phyloP scores from a whole-genome alignment of 2,113 vertebrate species.

The Axis porcinus region DNA sequence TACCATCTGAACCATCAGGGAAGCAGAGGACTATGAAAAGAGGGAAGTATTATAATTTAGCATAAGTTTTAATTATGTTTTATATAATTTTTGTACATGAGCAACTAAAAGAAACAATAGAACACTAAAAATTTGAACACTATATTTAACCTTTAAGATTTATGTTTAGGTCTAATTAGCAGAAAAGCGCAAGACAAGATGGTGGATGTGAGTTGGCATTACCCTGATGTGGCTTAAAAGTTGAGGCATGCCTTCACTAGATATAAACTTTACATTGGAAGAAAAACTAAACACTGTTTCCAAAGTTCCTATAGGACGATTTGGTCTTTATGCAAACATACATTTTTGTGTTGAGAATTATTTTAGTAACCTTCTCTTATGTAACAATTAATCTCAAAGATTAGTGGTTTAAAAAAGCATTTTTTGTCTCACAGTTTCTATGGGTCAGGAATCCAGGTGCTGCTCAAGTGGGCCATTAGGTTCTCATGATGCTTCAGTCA shows the following conservation, averaged over 20 bases:
- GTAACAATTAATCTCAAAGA: not conserved
- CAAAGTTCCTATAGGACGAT: not conserved
- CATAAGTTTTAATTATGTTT: not conserved
- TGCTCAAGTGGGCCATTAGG: not conserved
- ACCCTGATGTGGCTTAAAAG: not conserved
- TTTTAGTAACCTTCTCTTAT: not conserved
- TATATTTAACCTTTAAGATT: not conserved
- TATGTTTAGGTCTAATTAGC: not conserved
- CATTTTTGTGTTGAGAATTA: not conserved
- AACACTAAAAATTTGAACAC: not conserved
- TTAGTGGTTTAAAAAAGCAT: not conserved
- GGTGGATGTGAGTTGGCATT: not conserved
- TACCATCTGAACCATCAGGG: not conserved
- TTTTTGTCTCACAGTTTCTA: not conserved
- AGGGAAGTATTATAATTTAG: not conserved
- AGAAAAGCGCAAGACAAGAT: not conserved
- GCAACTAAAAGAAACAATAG: not conserved
- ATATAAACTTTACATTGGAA: not conserved
- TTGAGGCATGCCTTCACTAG: not conserved
- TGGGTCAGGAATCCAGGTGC: not conserved
- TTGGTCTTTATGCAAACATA: not conserved
- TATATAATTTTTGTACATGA: not conserved
- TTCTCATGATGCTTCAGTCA: not conserved
- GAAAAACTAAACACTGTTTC: not conserved
- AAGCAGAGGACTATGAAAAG: not conserved